Evolutionary conservation across 2,888 invertebrate genomes (phyloP).

Genomic region (Thereva nobilitata): DNA sequence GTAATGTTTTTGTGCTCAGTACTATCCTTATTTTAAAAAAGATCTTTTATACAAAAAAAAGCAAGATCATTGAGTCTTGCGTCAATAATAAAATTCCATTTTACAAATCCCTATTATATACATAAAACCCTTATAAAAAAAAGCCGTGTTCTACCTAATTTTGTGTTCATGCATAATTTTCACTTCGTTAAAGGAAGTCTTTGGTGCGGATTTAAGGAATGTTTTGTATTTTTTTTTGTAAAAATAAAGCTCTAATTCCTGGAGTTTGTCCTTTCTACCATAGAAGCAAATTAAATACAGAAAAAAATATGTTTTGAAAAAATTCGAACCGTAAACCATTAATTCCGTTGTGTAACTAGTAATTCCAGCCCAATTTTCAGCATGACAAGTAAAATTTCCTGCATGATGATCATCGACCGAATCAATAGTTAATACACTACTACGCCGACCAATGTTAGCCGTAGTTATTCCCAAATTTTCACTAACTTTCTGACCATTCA

Average conservation of each 20-base stretch:
- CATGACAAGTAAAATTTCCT: slow-evolving; percentile 76
- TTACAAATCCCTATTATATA: background rate
- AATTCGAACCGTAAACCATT: slow-evolving; percentile 70
- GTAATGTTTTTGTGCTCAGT: no score
- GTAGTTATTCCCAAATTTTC: slow-evolving; percentile 66
- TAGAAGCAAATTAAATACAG: background rate
- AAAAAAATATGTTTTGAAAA: no score
- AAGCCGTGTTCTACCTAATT: background rate
- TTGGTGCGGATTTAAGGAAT: background rate
- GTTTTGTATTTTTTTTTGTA: background rate
- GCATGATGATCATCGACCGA: slow-evolving; percentile 68
- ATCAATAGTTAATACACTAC: slow-evolving; percentile 67
- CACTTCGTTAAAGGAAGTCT: slow-evolving; percentile 39
- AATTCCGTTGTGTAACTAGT: slow-evolving; percentile 70
- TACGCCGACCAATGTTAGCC: slow-evolving; percentile 60
- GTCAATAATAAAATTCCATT: background rate
- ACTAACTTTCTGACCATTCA: slow-evolving; percentile 60
- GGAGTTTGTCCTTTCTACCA: background rate
- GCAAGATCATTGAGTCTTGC: background rate
- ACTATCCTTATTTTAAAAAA: background rate
- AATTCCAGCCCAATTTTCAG: slow-evolving; percentile 72
- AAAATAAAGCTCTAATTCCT: slow-evolving; percentile 1
- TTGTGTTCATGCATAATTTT: slow-evolving; percentile 34
- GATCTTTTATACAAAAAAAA: slow-evolving; percentile 4
- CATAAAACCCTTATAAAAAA: background rate